Base-by-base conservation (phyloP, 2,797 vertebrate species). In the Gobio occitaniae region DNA sequence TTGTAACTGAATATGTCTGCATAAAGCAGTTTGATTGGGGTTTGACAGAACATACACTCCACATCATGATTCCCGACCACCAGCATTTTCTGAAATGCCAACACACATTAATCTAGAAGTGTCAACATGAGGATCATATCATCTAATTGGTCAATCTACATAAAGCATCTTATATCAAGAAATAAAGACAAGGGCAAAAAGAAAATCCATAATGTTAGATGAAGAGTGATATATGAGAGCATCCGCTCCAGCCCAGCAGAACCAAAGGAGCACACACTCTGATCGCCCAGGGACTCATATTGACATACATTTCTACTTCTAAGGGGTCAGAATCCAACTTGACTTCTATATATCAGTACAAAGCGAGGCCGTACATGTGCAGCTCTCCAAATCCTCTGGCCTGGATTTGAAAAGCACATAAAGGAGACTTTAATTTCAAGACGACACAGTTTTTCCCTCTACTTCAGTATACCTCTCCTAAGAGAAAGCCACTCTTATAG, bases 361-460 rank as follows among this genome's bases (percentile, higher is more conserved):
- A 56, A 56, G 50, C 36, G 16, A 66, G 66, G 29, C 79, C 1
- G 29, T 65, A 76, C 54, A 82, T 50, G 70, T 82, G 80, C 56
- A 65, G 56, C 72, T 66, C 48, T 59, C 65, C 41, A 70, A 61
- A 70, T 54, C 74, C 75, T 47, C 52, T 70, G 61, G 74, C 63
- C 74, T 77, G 72, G 74, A 84, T 84, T 47, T 36, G 41, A 61
- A 78, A 47, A 78, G 83, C 65, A 54, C 61, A 59, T 68, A 78
- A 87, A 87, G 86, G 78, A 78, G 83, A 87, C 78, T 87, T 87
- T 47, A 78, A 66, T 72, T 81, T 84, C 82, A 84, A 81, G 52
- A 75, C 21, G 61, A 71, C 44, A 48, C 79, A 54, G 78, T 80
- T 76, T 69, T 80, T 52, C 69, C 41, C 41, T 63, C 61, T n/a